A percentile compares a stretch with the other conserved stretches of the same genome.
phyloP scores from a whole-genome alignment of 2,113 vertebrate species.

The Fukomys damarensis region DNA sequence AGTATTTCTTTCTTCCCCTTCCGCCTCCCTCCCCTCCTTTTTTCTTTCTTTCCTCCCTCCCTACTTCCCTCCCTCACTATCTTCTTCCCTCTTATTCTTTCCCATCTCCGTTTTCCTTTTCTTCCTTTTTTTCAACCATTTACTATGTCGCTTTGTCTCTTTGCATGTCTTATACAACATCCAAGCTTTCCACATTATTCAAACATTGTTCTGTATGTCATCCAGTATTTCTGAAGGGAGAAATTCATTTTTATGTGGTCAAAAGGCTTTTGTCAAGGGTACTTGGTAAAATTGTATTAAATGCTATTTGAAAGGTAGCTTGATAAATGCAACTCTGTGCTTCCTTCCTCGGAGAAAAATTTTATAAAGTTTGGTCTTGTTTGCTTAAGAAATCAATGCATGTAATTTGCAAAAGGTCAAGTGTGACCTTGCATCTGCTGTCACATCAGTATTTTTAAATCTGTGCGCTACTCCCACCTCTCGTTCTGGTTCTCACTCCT shows the following conservation, averaged over 20 bases:
- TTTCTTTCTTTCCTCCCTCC: background rate
- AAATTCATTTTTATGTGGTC: constrained; percentile 20
- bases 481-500: background rate
- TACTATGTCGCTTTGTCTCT: background rate
- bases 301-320: constrained; percentile 30
- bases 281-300: constrained; percentile 30
- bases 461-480: background rate
- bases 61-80: too few relatives aligned
- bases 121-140: background rate
- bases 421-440: background rate
- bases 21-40: too few relatives aligned
- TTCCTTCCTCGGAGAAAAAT: background rate
- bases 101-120: background rate
- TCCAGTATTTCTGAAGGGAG: background rate
- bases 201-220: background rate
- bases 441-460: background rate
- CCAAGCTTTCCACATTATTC: background rate
- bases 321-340: constrained; percentile 14
- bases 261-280: constrained; percentile 41
- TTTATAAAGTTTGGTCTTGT: background rate
- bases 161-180: background rate
- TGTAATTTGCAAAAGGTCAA: constrained; percentile 56
- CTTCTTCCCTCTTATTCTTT: background rate
- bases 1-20: too few relatives aligned
- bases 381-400: constrained; percentile 60